These are phyloP conservation scores for Drosophila willistoni DNA, from an alignment of 1,140 invertebrate species.

Conservation along the genomic window DNA sequence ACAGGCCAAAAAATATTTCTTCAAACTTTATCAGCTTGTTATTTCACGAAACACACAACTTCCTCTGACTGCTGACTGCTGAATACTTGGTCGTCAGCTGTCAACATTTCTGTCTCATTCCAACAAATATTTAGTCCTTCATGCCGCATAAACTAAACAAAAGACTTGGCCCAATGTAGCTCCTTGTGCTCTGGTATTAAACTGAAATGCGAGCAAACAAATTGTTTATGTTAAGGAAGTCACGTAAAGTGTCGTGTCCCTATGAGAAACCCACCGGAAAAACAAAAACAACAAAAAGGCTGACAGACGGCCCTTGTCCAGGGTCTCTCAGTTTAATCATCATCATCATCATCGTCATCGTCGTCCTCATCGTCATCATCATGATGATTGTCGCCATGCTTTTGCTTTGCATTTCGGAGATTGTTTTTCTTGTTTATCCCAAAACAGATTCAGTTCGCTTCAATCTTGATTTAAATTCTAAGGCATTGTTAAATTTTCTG, in stretches of 20 bases:
- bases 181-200: constrained; percentile 20
- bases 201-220: constrained; percentile 51
- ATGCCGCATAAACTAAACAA: constrained; percentile 64
- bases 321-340: constrained; percentile 26
- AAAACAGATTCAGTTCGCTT: constrained; percentile 18
- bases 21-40: constrained; percentile 56
- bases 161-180: constrained; percentile 31
- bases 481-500: constrained; percentile 33
- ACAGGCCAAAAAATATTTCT: constrained; percentile 29
- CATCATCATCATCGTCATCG: constrained; percentile 14
- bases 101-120: constrained; percentile 42
- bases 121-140: constrained; percentile 31
- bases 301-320: constrained; percentile 16
- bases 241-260: constrained; percentile 61
- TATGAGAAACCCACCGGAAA: constrained; percentile 31
- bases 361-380: constrained; percentile 19
- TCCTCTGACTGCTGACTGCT: not conserved
- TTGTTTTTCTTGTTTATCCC: constrained; percentile 36
- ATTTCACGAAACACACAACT: constrained; percentile 24
- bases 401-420: constrained; percentile 26
- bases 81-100: constrained; percentile 43
- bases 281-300: constrained; percentile 21
- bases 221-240: constrained; percentile 72
- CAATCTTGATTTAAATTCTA: constrained; percentile 62
- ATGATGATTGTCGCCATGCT: not conserved